These are phyloP conservation scores for Drosophila micromelanica DNA, from an alignment of 1,140 invertebrate species.

Conservation along the genomic window DNA sequence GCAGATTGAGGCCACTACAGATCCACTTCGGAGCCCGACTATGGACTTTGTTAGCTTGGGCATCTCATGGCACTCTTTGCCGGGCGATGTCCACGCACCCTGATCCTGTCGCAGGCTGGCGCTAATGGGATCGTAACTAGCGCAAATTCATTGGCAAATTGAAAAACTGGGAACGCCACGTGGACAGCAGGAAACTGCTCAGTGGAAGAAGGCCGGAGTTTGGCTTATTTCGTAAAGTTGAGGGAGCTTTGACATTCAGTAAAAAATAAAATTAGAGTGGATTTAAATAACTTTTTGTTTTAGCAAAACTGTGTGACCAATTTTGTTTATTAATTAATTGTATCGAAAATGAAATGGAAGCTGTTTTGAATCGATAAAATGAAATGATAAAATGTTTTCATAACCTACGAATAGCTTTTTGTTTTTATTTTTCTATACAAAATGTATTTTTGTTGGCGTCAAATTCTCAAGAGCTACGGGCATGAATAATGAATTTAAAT, in stretches of 20 bases:
- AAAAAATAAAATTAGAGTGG: conserved; percentile 18
- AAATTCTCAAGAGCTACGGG: too few species aligned
- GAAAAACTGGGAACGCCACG: conserved; percentile 55
- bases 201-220: conserved; percentile 24
- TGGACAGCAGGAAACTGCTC: conserved; percentile 9
- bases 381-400: too few species aligned
- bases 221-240: neutral
- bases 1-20: conserved; percentile 53
- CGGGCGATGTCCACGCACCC: neutral
- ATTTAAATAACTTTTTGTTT: too few species aligned
- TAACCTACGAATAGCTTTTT: too few species aligned
- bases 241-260: conserved; percentile 22
- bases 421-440: too few species aligned
- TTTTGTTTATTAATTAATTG: too few species aligned
- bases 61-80: conserved; percentile 15
- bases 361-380: too few species aligned
- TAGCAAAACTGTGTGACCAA: too few species aligned
- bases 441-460: too few species aligned
- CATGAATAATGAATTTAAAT: too few species aligned
- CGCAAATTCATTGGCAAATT: conserved; percentile 41
- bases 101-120: conserved; percentile 9
- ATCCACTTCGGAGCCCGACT: conserved; percentile 50
- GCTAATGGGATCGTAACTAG: conserved; percentile 37
- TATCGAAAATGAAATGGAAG: too few species aligned
- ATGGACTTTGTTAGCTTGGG: conserved; percentile 16